A percentile compares a stretch with the other conserved stretches of the same genome.
Evolutionary conservation across 2,797 vertebrate species (phyloP).

Genomic region (Danio tinwini): DNA sequence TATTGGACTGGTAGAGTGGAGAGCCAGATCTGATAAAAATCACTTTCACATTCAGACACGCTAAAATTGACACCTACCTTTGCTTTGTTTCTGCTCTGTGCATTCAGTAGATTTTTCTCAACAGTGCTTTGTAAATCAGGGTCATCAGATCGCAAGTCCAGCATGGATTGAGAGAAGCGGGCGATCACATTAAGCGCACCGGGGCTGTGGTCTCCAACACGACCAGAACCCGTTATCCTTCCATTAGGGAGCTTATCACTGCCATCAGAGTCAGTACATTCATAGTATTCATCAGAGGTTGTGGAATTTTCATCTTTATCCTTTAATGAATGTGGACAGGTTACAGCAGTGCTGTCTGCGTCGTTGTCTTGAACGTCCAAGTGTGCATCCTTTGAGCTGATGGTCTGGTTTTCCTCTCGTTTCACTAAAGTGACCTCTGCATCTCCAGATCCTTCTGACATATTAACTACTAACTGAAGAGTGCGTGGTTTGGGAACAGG

Average conservation of each 20-base stretch:
- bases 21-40: conserved; percentile 41
- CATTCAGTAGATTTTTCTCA: conserved; percentile 63
- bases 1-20: conserved; percentile 6
- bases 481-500: conserved; percentile 91
- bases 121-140: conserved; percentile 71
- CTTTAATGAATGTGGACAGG: conserved; percentile 72
- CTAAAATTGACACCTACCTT: conserved; percentile 67
- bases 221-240: conserved; percentile 66
- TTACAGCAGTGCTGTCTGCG: conserved; percentile 80
- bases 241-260: conserved; percentile 68
- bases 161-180: conserved; percentile 83
- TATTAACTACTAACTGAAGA: conserved; percentile 74
- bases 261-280: conserved; percentile 71
- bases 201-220: conserved; percentile 64
- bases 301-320: conserved; percentile 84
- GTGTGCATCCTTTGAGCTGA: not conserved
- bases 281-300: conserved; percentile 87
- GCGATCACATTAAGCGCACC: conserved; percentile 83
- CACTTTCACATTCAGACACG: conserved; percentile 37
- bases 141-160: conserved; percentile 74
- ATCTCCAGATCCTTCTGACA: conserved; percentile 50
- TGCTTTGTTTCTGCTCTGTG: conserved; percentile 69
- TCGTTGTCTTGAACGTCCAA: conserved; percentile 61
- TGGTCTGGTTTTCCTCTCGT: conserved; percentile 56
- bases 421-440: conserved; percentile 71